phyloP scores from a whole-genome alignment of 2,113 vertebrate species.

The Amblyornis subalaris region DNA sequence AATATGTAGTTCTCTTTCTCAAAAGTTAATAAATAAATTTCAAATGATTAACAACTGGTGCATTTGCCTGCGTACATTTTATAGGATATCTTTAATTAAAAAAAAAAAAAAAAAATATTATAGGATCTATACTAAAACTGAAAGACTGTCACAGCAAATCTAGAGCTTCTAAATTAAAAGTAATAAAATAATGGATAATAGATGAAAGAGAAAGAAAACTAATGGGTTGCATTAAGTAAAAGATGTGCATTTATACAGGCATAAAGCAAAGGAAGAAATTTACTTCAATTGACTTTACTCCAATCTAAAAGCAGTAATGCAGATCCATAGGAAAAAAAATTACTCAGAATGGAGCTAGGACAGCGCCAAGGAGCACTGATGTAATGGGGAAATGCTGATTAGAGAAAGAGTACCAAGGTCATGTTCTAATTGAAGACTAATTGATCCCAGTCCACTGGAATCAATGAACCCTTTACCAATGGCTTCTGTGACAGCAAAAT shows the following conservation, averaged over 20 bases:
- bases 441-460: neutral
- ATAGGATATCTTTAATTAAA: neutral
- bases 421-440: slow-evolving; percentile 15
- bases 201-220: neutral
- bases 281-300: neutral
- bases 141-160: neutral
- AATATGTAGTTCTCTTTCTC: neutral
- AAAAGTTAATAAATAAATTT: neutral
- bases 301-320: neutral
- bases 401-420: neutral
- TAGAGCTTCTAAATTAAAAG: neutral
- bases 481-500: neutral
- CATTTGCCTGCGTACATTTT: neutral
- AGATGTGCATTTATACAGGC: neutral
- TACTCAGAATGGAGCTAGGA: neutral
- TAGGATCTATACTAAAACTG: neutral
- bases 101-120: neutral
- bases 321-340: neutral
- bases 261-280: neutral
- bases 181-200: neutral
- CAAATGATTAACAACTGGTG: neutral
- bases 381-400: neutral
- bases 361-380: neutral
- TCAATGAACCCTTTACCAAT: neutral
- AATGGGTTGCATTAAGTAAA: neutral